Conservation (phyloP, 2,797 vertebrate genomes). For the Helarctos malayanus region DNA sequence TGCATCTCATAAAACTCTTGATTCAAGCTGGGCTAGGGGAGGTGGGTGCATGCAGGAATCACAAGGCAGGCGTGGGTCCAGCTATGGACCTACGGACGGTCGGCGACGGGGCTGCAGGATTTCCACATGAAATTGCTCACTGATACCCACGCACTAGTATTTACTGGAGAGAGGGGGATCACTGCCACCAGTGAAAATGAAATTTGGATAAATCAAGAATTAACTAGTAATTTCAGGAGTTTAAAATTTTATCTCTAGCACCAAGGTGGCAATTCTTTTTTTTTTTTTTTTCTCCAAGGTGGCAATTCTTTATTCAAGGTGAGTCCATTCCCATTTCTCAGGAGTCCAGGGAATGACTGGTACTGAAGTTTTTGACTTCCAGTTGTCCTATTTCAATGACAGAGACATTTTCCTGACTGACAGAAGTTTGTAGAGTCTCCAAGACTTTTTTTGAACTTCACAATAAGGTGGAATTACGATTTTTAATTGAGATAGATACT, state of each 20-base stretch:
- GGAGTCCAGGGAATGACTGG: background rate
- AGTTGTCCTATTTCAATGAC: background rate
- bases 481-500: background rate
- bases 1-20: background rate
- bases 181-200: background rate
- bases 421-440: background rate
- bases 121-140: background rate
- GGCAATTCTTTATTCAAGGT: background rate
- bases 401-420: background rate
- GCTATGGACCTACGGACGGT: background rate
- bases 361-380: background rate
- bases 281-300: background rate
- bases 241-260: background rate
- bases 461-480: background rate
- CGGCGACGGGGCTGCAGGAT: background rate
- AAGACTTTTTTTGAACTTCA: conserved; percentile 48
- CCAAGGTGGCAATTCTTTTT: background rate
- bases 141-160: background rate
- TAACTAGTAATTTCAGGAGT: background rate
- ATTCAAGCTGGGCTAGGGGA: background rate
- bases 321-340: background rate
- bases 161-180: background rate
- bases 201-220: background rate
- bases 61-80: background rate
- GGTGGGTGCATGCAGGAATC: no score